Percentiles rank a stretch among this genome's conserved stretches.
Conservation (phyloP, 1,140 invertebrate genomes). For the Trachymyrmex septentrionalis region DNA sequence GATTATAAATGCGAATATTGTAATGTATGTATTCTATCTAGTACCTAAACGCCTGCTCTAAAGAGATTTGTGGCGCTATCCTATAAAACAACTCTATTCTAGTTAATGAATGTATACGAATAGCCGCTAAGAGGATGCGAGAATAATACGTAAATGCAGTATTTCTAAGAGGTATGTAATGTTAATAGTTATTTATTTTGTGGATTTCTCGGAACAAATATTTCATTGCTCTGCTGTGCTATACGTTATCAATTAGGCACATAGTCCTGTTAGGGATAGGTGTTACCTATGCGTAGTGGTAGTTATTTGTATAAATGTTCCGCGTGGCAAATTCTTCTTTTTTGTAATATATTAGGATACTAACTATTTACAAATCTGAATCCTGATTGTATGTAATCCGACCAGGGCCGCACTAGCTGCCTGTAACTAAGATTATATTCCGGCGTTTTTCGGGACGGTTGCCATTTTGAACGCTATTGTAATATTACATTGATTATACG, state of each 20-base stretch:
- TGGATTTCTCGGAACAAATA: conserved; percentile 81
- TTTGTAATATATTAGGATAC: conserved; percentile 85
- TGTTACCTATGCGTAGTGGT: conserved; percentile 79
- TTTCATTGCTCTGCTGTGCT: conserved; percentile 67
- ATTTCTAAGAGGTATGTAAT: conserved; percentile 86
- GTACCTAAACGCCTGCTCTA: conserved; percentile 76
- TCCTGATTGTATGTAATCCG: conserved; percentile 81
- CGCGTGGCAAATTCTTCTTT: conserved; percentile 77
- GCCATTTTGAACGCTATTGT: conserved; percentile 84
- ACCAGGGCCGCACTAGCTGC: conserved; percentile 82
- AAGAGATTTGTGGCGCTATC: conserved; percentile 78
- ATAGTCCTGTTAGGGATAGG: conserved; percentile 72
- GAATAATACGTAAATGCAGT: conserved; percentile 81
- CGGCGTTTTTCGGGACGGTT: conserved; percentile 78
- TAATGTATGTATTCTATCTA: conserved; percentile 82
- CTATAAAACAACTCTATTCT: conserved; percentile 86
- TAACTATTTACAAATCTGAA: conserved; percentile 82
- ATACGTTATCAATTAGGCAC: conserved; percentile 73
- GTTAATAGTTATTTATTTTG: conserved; percentile 87
- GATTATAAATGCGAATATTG: conserved; percentile 58
- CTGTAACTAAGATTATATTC: conserved; percentile 69
- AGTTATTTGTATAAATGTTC: conserved; percentile 82
- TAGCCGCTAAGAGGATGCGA: conserved; percentile 83
- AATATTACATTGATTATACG: conserved; percentile 86
- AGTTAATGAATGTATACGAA: conserved; percentile 87